A percentile compares a stretch with the other conserved stretches of the same genome.
phyloP scores from a whole-genome alignment of 2,888 invertebrate species.

The Elmis aenea region DNA sequence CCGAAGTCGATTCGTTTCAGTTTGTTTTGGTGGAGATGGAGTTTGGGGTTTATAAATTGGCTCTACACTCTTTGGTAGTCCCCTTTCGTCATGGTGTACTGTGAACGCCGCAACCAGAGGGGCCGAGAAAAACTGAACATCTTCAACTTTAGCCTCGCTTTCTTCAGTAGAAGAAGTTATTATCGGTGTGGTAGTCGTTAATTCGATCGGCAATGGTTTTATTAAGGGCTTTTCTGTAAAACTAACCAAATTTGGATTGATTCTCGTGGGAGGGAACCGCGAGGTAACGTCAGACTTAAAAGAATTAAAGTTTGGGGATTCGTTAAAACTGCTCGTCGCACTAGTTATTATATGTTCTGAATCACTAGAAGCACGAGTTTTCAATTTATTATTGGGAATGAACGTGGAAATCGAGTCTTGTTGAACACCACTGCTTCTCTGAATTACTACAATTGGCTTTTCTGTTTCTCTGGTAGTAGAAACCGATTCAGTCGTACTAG shows the following conservation, averaged over 20 bases:
- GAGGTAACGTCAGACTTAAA: not conserved
- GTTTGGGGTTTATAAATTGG: conserved; percentile 58
- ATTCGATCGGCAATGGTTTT: conserved; percentile 13
- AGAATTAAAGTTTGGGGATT: conserved; percentile 7
- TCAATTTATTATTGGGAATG: conserved; percentile 9
- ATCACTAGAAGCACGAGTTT: conserved; percentile 15
- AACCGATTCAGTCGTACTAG: conserved; percentile 7
- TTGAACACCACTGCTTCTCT: conserved; percentile 36
- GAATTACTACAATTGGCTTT: conserved; percentile 34
- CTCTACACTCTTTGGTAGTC: conserved; percentile 73
- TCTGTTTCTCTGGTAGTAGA: conserved; percentile 15
- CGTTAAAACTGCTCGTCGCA: conserved; percentile 32
- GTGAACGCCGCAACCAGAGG: conserved; percentile 82
- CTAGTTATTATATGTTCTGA: conserved; percentile 38
- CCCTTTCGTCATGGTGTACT: conserved; percentile 74
- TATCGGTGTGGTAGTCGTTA: conserved; percentile 55
- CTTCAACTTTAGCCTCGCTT: conserved; percentile 59
- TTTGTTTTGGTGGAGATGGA: conserved; percentile 19
- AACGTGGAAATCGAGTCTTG: conserved; percentile 31
- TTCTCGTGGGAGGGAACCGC: not conserved
- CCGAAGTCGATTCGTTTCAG: conserved; percentile 20
- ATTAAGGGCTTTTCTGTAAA: conserved; percentile 17
- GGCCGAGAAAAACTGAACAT: conserved; percentile 76
- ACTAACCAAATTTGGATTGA: conserved; percentile 17
- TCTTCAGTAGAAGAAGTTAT: conserved; percentile 64